These are phyloP conservation scores for Periophthalmus magnuspinnatus DNA, from an alignment of 2,797 vertebrate genomes.

Conservation along the genomic window DNA sequence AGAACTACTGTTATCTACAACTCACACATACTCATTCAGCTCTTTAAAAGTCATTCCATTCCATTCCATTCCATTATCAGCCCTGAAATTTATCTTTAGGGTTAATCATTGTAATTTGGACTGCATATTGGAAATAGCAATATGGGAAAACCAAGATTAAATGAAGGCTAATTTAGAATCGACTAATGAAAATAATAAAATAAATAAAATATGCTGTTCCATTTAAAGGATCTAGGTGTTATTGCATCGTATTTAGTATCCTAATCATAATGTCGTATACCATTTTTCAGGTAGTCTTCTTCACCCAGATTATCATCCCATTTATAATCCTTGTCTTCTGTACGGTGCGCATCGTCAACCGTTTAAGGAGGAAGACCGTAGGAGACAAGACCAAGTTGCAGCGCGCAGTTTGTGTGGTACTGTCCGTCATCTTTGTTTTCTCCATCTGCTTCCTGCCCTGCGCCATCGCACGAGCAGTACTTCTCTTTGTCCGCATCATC, in stretches of 20 bases:
- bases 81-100: neutral
- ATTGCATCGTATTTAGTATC: too few relatives aligned
- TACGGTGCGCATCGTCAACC: slow-evolving; percentile 48
- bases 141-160: too few relatives aligned
- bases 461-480: slow-evolving; percentile 51
- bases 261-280: neutral
- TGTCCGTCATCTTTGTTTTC: slow-evolving; percentile 60
- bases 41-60: neutral
- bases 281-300: slow-evolving; percentile 50
- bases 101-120: too few relatives aligned
- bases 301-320: slow-evolving; percentile 70
- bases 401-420: slow-evolving; percentile 55
- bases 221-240: too few relatives aligned
- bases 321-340: slow-evolving; percentile 75
- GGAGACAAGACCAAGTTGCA: slow-evolving; percentile 65
- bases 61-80: neutral
- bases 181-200: too few relatives aligned
- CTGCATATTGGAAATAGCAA: too few relatives aligned
- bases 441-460: slow-evolving; percentile 71
- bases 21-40: neutral
- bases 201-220: too few relatives aligned
- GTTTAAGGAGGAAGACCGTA: slow-evolving; percentile 60
- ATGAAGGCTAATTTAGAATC: too few relatives aligned
- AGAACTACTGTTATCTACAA: neutral
- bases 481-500: slow-evolving; percentile 28